phyloP scores from a whole-genome alignment of 2,888 invertebrate genomes.

The Oscheius sp. region DNA sequence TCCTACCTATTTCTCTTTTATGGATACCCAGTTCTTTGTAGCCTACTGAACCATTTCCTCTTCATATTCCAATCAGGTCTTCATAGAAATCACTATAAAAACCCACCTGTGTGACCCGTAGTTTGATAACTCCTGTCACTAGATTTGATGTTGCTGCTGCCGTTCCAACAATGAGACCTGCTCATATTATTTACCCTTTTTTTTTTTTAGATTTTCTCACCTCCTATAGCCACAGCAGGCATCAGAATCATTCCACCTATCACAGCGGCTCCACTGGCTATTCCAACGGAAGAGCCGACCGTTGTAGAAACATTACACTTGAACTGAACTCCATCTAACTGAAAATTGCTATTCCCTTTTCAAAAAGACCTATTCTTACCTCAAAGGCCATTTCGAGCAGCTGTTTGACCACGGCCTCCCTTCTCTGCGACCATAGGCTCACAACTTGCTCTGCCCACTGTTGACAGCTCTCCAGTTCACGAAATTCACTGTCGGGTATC shows the following conservation, averaged over 20 bases:
- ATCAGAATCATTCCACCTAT: constrained; percentile 55
- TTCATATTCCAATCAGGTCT: no score
- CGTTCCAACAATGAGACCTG: constrained; percentile 53
- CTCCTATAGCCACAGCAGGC: constrained; percentile 57
- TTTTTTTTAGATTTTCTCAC: constrained; percentile 6
- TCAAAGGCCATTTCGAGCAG: constrained; percentile 24
- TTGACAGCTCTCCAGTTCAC: constrained; percentile 15
- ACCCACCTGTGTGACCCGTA: constrained; percentile 34
- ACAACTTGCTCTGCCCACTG: constrained; percentile 8
- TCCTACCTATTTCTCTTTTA: no score
- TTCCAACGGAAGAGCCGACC: constrained; percentile 53
- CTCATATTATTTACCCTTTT: not conserved
- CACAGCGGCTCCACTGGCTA: constrained; percentile 48
- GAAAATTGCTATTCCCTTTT: constrained; percentile 9
- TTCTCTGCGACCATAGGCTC: constrained; percentile 22
- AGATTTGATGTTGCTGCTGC: constrained; percentile 55
- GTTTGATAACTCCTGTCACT: constrained; percentile 47
- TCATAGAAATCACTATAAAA: not conserved
- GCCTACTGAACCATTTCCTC: no score
- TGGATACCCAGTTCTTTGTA: no score
- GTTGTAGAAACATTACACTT: constrained; percentile 57
- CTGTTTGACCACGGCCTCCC: constrained; percentile 15
- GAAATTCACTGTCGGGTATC: constrained; percentile 24
- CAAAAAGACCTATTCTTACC: not conserved
- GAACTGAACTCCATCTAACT: constrained; percentile 51